Conservation (phyloP, 2,797 vertebrate genomes). For the Vireo griseus region DNA sequence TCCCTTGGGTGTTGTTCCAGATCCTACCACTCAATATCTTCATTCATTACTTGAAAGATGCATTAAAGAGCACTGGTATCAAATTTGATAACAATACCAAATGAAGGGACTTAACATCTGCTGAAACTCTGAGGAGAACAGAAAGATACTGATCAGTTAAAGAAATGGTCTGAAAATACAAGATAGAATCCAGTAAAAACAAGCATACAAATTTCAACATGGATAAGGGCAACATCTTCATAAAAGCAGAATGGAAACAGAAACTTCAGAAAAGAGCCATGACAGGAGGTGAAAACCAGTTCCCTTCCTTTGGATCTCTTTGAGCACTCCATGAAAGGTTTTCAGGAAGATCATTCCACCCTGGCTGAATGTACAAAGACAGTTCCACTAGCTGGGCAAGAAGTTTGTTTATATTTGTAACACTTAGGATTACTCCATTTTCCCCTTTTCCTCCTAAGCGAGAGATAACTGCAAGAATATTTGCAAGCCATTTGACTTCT, state of each 20-base stretch:
- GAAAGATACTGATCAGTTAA: not conserved
- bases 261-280: not conserved
- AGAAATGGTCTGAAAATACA: not conserved
- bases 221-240: not conserved
- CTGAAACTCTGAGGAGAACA: not conserved
- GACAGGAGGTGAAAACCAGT: not conserved
- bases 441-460: not conserved
- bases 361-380: not conserved
- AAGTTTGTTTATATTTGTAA: not conserved
- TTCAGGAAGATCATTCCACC: not conserved
- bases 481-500: not conserved
- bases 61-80: not conserved
- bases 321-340: not conserved
- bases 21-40: not conserved
- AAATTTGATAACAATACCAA: not conserved
- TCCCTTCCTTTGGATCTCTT: not conserved
- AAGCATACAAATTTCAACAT: not conserved
- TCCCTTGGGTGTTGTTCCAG: not conserved
- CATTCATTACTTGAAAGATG: not conserved
- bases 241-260: not conserved
- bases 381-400: not conserved
- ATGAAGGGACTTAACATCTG: not conserved
- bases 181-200: not conserved
- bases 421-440: not conserved
- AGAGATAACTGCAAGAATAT: fast-evolving